Conservation (phyloP, 2,888 invertebrate species). For the Monopis laevigella region DNA sequence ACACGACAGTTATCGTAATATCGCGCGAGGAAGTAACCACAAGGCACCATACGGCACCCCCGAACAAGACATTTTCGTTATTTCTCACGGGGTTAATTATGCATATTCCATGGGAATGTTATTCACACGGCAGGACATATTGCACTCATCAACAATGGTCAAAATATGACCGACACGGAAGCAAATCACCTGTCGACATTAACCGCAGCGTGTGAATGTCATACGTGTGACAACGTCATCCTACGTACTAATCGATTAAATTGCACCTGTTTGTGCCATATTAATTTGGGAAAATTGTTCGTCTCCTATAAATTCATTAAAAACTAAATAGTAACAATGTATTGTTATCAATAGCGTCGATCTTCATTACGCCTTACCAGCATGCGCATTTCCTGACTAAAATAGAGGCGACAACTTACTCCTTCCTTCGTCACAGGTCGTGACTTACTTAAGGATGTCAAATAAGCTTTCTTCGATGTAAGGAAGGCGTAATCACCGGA, state of each 20-base stretch:
- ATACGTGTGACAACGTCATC: conserved; percentile 40
- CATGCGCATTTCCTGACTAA: conserved; percentile 3
- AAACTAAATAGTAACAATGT: no score
- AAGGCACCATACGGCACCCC: conserved; percentile 54
- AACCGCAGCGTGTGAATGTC: conserved; percentile 33
- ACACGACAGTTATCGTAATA: conserved; percentile 47
- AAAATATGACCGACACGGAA: conserved; percentile 10
- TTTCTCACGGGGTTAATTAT: conserved; percentile 41
- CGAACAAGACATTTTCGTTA: conserved; percentile 25
- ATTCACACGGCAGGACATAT: conserved; percentile 6
- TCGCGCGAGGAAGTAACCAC: conserved; percentile 52
- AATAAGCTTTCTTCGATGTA: conserved; percentile 36
- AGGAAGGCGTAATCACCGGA: conserved; percentile 63
- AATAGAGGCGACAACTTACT: not conserved
- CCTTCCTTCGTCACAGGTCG: conserved; percentile 48
- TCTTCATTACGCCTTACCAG: conserved; percentile 8
- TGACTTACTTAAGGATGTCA: conserved; percentile 31
- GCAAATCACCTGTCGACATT: conserved; percentile 10
- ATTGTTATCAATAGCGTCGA: conserved; percentile 9
- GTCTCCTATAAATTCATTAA: no score
- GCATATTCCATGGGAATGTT: not conserved
- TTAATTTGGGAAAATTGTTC: no score
- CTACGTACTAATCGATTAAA: conserved; percentile 23
- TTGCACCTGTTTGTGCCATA: conserved; percentile 6
- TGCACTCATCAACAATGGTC: conserved; percentile 1